phyloP scores from a whole-genome alignment of 2,113 vertebrate species.

The Alaudala cheleensis region DNA sequence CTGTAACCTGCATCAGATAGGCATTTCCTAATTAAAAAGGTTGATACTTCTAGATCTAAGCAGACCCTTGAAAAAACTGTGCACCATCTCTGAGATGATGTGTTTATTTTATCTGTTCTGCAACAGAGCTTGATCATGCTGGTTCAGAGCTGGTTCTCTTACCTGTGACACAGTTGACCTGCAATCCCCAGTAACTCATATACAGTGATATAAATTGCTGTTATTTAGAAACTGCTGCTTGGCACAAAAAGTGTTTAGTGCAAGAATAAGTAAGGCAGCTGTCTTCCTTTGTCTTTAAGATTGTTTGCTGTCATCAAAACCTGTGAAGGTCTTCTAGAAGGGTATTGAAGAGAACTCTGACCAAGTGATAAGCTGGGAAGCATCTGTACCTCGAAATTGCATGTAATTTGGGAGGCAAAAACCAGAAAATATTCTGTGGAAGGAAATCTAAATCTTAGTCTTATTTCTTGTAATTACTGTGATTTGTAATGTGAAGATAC shows the following conservation, averaged over 20 bases:
- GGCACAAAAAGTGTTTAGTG: not conserved
- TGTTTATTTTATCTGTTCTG: not conserved
- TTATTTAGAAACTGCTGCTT: not conserved
- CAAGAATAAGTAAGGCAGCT: not conserved
- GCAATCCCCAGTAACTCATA: not conserved
- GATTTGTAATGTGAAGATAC: not conserved
- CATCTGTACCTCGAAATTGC: not conserved
- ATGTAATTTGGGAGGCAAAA: not conserved
- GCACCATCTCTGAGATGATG: not conserved
- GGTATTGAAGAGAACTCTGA: not conserved
- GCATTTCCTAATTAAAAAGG: not conserved
- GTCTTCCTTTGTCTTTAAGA: not conserved
- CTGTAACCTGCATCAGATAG: not conserved
- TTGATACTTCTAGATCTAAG: not conserved
- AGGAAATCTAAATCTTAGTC: not conserved
- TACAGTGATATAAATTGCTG: not conserved
- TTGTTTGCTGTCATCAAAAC: not conserved
- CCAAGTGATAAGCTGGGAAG: not conserved
- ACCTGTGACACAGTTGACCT: not conserved
- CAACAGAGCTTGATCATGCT: not conserved
- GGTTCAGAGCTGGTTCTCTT: not conserved
- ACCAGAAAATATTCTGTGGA: not conserved
- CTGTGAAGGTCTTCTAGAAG: not conserved
- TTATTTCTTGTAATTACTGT: not conserved
- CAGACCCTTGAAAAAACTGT: not conserved